Base-by-base conservation (phyloP, 2,888 invertebrate species). In the Hipparchia sbordonii region DNA sequence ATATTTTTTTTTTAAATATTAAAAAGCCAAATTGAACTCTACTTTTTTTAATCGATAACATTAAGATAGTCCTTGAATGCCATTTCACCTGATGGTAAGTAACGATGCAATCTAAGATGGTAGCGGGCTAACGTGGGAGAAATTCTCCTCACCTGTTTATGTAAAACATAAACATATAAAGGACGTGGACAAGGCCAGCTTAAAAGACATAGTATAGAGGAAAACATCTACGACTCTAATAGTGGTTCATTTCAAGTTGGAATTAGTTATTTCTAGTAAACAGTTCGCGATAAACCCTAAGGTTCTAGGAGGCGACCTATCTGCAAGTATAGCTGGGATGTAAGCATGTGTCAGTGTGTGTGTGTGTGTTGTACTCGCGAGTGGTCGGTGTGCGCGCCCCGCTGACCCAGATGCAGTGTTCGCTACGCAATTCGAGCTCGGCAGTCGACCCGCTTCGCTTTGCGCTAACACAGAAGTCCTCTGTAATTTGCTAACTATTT, bases 331-430 rank as follows among this genome's bases (percentile, higher is more conserved):
- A 72, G 65, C 71, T 74, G 73, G 74, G 74, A 51, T 72, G 73
- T 77, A 78, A 77, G 76, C 13, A 23, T 77, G 77, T 76, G 73
- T 75, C 61, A 74, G 77, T 79, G 77, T 80, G 79, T 80, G 80
- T 81, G 80, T 78, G 59, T 74, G 79, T 75, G 74, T 74, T 8
- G 62, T 46, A 63, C 61, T 48, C 71, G 66, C 68, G 54, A 81
- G 79, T 81, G 79, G 82, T 79, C 83, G 84, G 83, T 82, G 82
- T 84, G 84, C 87, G 88, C 89, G 92, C 85, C 91, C 93, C 84
- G 90, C 86, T 92, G 91, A 93, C 93, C 93, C 87, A 93, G 85
- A 90, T 93, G 89, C 87, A 88, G 87, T 87, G 89, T 84, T 87
- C 86, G 77, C 91, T 89, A 91, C 92, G 92, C 92, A 91, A 92